Percentiles rank a stretch among this genome's conserved stretches.
Conservation (phyloP, 2,888 invertebrate genomes). For the Callimorpha dominula region DNA sequence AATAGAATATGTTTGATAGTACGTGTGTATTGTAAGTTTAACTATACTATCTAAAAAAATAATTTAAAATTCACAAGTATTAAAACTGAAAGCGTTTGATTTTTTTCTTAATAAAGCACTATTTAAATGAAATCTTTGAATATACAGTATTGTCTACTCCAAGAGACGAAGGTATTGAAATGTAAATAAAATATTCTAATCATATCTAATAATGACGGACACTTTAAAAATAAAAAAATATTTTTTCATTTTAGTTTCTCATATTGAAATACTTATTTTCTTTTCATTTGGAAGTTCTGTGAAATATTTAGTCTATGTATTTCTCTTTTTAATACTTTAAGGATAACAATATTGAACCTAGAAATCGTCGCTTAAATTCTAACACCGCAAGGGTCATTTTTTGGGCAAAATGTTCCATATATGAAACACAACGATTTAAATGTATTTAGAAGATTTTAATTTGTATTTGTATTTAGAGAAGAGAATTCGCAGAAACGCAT, state of each 20-base stretch:
- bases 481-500: too few species aligned
- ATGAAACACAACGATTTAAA: too few species aligned
- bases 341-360: slow-evolving; percentile 6
- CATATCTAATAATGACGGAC: slow-evolving; percentile 23
- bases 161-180: slow-evolving; percentile 26
- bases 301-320: not conserved
- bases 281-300: not conserved
- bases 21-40: too few species aligned
- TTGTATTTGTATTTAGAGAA: too few species aligned
- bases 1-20: too few species aligned
- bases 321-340: not conserved
- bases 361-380: slow-evolving; percentile 8
- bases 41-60: too few species aligned
- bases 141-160: slow-evolving; percentile 25
- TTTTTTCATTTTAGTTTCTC: slow-evolving; percentile 1
- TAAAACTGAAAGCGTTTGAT: not conserved
- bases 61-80: too few species aligned
- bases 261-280: not conserved
- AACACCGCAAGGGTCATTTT: too few species aligned
- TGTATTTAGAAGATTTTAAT: too few species aligned
- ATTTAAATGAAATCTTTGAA: slow-evolving; percentile 26
- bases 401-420: too few species aligned
- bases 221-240: slow-evolving; percentile 11
- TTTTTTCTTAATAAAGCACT: slow-evolving; percentile 24
- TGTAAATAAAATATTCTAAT: slow-evolving; percentile 37